Conservation (phyloP, 2,797 vertebrate genomes). For the Yasuhikotakia modesta region DNA sequence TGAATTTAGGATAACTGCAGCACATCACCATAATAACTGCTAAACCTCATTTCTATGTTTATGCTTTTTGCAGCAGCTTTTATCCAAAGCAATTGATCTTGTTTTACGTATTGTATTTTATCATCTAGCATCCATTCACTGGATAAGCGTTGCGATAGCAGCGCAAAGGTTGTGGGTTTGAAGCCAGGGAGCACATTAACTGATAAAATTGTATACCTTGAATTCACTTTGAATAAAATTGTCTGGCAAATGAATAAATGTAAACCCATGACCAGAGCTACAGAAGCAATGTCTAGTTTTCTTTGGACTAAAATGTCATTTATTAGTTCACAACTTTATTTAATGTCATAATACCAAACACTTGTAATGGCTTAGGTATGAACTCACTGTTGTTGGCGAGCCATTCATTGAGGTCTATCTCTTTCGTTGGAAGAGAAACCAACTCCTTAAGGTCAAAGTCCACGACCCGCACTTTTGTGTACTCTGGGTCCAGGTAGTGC, state of each 20-base stretch:
- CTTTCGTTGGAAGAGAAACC: constrained; percentile 88
- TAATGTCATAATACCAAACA: constrained; percentile 9
- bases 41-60: no score
- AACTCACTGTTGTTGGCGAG: constrained; percentile 97
- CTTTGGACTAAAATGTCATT: no score
- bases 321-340: neutral
- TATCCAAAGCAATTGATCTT: no score
- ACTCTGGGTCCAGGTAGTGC: constrained; percentile 93
- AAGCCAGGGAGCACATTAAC: no score
- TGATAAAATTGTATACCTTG: no score
- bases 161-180: no score
- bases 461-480: constrained; percentile 90
- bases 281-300: neutral
- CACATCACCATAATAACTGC: no score
- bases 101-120: no score
- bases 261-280: neutral
- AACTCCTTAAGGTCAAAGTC: constrained; percentile 96
- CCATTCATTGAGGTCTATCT: constrained; percentile 99
- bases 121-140: neutral
- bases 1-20: neutral
- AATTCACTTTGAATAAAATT: no score
- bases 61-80: no score
- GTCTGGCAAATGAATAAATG: no score
- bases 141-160: no score
- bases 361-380: neutral